These are phyloP conservation scores for Ceratoteleas bidentatus DNA, from an alignment of 1,140 invertebrate species.

Conservation along the genomic window DNA sequence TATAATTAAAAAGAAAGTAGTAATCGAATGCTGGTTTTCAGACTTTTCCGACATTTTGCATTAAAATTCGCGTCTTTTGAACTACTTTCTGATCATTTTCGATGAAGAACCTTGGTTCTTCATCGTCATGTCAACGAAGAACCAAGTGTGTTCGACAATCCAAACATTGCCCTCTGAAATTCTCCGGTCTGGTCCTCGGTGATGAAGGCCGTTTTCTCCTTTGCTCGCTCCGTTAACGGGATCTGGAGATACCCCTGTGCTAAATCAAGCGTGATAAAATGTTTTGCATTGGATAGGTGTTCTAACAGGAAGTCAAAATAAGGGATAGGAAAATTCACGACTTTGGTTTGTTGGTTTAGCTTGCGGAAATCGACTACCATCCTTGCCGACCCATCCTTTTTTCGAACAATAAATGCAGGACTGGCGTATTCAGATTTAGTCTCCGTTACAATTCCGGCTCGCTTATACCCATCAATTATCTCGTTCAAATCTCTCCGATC, in stretches of 20 bases:
- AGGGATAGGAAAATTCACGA: conserved; percentile 21
- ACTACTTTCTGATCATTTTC: too few relatives aligned
- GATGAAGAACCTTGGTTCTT: too few relatives aligned
- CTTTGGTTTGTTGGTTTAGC: conserved; percentile 76
- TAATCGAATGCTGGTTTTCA: too few relatives aligned
- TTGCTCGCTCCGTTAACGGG: not conserved
- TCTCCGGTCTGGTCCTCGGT: conserved; percentile 1
- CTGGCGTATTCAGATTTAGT: conserved; percentile 56
- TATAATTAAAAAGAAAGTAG: too few relatives aligned
- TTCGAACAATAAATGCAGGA: conserved; percentile 65
- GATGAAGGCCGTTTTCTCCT: not conserved
- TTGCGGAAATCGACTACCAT: conserved; percentile 75
- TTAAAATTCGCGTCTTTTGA: too few relatives aligned
- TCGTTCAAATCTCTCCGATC: conserved; percentile 6
- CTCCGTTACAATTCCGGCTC: conserved; percentile 5
- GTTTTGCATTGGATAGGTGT: not conserved
- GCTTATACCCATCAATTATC: conserved; percentile 10
- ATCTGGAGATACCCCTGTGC: not conserved
- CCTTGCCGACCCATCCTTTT: conserved; percentile 67
- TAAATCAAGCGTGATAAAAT: not conserved
- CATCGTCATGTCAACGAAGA: not conserved
- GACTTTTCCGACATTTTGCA: too few relatives aligned
- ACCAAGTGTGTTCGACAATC: not conserved
- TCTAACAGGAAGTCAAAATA: conserved; percentile 7
- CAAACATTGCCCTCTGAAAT: not conserved